A percentile compares a stretch with the other conserved stretches of the same genome.
phyloP scores from a whole-genome alignment of 1,140 invertebrate species.

The Lucilia cuprina region DNA sequence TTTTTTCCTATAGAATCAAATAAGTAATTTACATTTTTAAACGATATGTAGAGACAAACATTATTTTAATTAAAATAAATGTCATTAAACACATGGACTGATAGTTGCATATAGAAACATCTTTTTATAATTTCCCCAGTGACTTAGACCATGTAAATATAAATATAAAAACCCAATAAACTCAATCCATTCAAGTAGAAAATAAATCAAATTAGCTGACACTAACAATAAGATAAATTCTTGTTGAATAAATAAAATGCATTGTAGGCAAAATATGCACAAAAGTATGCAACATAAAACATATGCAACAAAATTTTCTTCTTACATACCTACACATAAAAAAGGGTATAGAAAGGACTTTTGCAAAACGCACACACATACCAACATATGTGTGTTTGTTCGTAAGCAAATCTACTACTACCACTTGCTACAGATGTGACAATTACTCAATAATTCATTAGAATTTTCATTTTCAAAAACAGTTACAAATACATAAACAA shows the following conservation, averaged over 20 bases:
- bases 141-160: neutral
- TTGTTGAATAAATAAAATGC: conserved; percentile 20
- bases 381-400: too few relatives aligned
- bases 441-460: conserved; percentile 35
- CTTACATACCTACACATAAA: too few relatives aligned
- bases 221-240: conserved; percentile 19
- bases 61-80: conserved; percentile 3
- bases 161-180: neutral
- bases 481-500: conserved; percentile 12
- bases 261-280: neutral
- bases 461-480: conserved; percentile 28
- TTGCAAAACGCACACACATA: too few relatives aligned
- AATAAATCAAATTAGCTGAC: conserved; percentile 35
- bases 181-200: neutral
- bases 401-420: neutral
- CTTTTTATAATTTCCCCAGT: conserved; percentile 16
- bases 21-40: too few relatives aligned
- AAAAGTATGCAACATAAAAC: neutral
- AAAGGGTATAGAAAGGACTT: too few relatives aligned
- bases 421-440: neutral
- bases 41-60: neutral
- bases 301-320: neutral
- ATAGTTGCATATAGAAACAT: neutral
- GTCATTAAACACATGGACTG: neutral
- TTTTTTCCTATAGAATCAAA: too few relatives aligned